phyloP scores from a whole-genome alignment of 1,140 invertebrate species.

The Leptopilina clavipes region DNA sequence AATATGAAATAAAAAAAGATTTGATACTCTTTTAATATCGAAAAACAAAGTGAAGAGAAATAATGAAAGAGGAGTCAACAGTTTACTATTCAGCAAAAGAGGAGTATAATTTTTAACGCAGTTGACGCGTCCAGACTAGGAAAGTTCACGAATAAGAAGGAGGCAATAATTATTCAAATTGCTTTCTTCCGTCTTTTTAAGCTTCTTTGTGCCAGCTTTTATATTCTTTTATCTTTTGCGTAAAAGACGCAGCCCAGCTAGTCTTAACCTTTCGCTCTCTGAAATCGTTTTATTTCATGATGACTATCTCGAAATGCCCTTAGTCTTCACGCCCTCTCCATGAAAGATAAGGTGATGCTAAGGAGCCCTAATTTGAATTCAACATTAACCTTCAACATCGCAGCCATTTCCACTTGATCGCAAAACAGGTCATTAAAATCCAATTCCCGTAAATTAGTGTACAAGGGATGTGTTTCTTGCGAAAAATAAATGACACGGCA shows the following conservation, averaged over 20 bases:
- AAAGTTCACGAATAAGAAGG: conserved; percentile 3
- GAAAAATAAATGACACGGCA: not conserved
- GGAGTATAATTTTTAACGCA: conserved; percentile 10
- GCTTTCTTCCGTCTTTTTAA: conserved; percentile 33
- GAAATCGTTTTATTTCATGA: conserved; percentile 17
- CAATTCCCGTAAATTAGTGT: conserved; percentile 22
- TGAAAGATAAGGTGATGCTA: conserved; percentile 39
- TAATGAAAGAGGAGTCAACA: conserved; percentile 6
- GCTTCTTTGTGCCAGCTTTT: conserved; percentile 33
- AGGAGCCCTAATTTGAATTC: conserved; percentile 39
- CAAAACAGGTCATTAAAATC: conserved; percentile 33
- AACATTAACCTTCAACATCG: conserved; percentile 35
- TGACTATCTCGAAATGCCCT: conserved; percentile 31
- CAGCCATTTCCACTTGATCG: conserved; percentile 21
- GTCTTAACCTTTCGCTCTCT: not conserved
- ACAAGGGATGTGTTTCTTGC: not conserved
- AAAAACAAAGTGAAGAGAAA: conserved; percentile 40
- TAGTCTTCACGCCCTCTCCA: conserved; percentile 17
- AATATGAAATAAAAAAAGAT: conserved; percentile 27
- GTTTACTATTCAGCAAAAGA: conserved; percentile 24
- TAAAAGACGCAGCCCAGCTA: conserved; percentile 10
- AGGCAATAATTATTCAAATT: conserved; percentile 31
- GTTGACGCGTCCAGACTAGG: conserved; percentile 29
- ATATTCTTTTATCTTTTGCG: conserved; percentile 28
- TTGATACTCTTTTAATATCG: conserved; percentile 45